These are phyloP conservation scores for Camponotus pennsylvanicus DNA, from an alignment of 1,140 invertebrate genomes.

Conservation along the genomic window DNA sequence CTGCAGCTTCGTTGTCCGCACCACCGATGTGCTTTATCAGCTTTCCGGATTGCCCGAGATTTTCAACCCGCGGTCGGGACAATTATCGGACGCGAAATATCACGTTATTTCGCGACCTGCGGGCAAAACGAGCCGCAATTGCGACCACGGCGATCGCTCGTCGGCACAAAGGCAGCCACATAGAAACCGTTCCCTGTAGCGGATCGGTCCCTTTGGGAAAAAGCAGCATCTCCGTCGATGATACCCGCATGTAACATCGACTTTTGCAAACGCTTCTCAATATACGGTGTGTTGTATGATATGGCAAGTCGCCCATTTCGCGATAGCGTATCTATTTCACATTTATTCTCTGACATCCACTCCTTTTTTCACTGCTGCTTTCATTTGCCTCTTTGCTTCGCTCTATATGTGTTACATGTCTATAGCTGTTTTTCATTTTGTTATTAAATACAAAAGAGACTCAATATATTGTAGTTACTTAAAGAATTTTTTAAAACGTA, in stretches of 20 bases:
- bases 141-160: slow-evolving; percentile 54
- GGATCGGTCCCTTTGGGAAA: slow-evolving; percentile 53
- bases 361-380: neutral
- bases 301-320: slow-evolving; percentile 9
- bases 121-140: slow-evolving; percentile 48
- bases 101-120: slow-evolving; percentile 60
- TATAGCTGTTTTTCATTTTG: neutral
- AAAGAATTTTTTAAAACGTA: neutral
- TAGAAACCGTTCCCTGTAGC: slow-evolving; percentile 49
- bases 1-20: neutral
- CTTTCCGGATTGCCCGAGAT: slow-evolving; percentile 1
- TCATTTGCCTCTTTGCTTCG: neutral
- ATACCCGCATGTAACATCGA: slow-evolving; percentile 19
- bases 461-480: neutral
- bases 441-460: neutral
- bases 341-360: neutral
- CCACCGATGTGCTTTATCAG: slow-evolving; percentile 45
- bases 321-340: slow-evolving; percentile 22
- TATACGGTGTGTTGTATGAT: neutral
- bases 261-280: slow-evolving; percentile 24
- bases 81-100: slow-evolving; percentile 60
- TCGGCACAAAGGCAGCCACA: slow-evolving; percentile 48
- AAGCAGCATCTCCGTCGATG: slow-evolving; percentile 30
- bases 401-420: neutral
- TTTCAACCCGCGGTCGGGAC: slow-evolving; percentile 26